A percentile compares a stretch with the other conserved stretches of the same genome.
phyloP scores from a whole-genome alignment of 2,113 vertebrate species.

The Enhydra lutris region DNA sequence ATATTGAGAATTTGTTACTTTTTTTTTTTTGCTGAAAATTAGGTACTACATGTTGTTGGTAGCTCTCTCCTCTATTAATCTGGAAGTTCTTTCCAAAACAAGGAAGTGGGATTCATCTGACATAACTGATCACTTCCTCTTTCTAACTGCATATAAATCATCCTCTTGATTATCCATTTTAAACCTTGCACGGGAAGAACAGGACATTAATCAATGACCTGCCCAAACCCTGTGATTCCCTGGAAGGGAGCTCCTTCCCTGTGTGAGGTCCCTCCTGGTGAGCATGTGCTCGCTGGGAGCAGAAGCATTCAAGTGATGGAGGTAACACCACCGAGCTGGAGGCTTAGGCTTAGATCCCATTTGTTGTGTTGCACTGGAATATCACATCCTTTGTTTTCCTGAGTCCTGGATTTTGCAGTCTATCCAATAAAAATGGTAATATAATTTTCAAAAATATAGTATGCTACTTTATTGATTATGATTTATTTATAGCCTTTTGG shows the following conservation, averaged over 20 bases:
- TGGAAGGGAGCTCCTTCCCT: not conserved
- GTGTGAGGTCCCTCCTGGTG: not conserved
- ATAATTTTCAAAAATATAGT: not conserved
- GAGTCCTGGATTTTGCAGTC: not conserved
- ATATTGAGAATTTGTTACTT: not conserved
- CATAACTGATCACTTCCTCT: slow-evolving; percentile 27
- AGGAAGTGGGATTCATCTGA: slow-evolving; percentile 28
- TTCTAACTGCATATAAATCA: slow-evolving; percentile 1
- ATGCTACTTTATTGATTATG: not conserved
- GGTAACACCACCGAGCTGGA: not conserved
- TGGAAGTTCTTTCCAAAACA: not conserved
- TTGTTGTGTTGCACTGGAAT: not conserved
- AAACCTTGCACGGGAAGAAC: slow-evolving; percentile 2
- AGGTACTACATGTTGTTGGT: not conserved
- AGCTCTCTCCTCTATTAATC: not conserved
- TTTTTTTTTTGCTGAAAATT: not conserved
- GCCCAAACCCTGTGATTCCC: not conserved
- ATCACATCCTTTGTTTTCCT: not conserved
- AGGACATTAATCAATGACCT: not conserved
- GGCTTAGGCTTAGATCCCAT: not conserved
- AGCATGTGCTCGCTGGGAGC: not conserved
- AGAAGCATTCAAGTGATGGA: not conserved
- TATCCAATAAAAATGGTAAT: slow-evolving; percentile 5
- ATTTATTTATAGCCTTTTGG: not conserved
- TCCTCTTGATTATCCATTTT: not conserved